These are phyloP conservation scores for Drosophila kambysellisi DNA, from an alignment of 2,888 invertebrate genomes.

Conservation along the genomic window DNA sequence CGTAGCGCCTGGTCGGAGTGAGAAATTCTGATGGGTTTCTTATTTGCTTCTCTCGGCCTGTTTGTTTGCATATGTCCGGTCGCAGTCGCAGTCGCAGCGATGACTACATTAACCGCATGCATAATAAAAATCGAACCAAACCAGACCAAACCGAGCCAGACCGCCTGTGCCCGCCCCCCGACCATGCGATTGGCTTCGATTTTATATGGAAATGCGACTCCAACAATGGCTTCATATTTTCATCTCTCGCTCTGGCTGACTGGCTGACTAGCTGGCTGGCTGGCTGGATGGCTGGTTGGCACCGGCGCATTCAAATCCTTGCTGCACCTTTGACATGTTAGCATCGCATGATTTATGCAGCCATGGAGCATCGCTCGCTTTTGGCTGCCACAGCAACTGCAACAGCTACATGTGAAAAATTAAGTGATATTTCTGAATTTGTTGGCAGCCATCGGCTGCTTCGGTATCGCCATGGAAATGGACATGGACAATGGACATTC, in stretches of 20 bases:
- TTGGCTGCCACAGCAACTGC: constrained; percentile 43
- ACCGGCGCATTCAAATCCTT: constrained; percentile 76
- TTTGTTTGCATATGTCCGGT: constrained; percentile 65
- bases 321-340: constrained; percentile 78
- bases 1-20: constrained; percentile 82
- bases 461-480: constrained; percentile 17
- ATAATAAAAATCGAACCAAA: constrained; percentile 55
- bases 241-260: constrained; percentile 51
- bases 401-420: constrained; percentile 73
- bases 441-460: constrained; percentile 69
- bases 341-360: constrained; percentile 78
- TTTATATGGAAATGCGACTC: constrained; percentile 75
- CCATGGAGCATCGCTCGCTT: constrained; percentile 66
- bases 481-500: constrained; percentile 13
- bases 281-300: constrained; percentile 16
- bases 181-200: constrained; percentile 58
- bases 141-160: constrained; percentile 18
- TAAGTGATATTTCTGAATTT: constrained; percentile 80
- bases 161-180: constrained; percentile 4
- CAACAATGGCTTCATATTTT: constrained; percentile 81
- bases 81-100: constrained; percentile 48
- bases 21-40: constrained; percentile 81
- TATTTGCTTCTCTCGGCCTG: constrained; percentile 69
- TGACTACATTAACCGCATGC: constrained; percentile 79
- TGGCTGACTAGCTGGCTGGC: constrained; percentile 7